Evolutionary conservation across 2,797 vertebrate species (phyloP).

Genomic region (Aphelocoma californica): DNA sequence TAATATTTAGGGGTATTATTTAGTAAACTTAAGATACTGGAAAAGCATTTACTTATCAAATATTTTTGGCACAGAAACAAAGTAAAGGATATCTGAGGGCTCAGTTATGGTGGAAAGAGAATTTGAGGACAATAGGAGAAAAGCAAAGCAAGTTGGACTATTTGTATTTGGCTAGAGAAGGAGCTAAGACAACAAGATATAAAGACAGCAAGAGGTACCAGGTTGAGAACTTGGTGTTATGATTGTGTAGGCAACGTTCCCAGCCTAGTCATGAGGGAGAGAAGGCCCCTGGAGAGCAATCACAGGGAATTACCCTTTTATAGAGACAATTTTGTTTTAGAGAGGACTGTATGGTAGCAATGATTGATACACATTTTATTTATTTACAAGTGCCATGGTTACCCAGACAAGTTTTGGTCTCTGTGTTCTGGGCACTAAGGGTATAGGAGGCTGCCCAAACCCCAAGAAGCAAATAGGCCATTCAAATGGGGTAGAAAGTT

Average conservation of each 20-base stretch:
- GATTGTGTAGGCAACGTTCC: background rate
- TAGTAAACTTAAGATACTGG: background rate
- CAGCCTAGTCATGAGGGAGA: background rate
- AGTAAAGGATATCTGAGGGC: background rate
- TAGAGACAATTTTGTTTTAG: background rate
- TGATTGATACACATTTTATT: conserved; percentile 14
- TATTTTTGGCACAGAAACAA: background rate
- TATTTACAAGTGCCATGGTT: conserved; percentile 32
- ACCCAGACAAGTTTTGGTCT: background rate
- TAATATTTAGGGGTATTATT: background rate
- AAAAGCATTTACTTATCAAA: background rate
- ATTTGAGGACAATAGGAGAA: background rate
- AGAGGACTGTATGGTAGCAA: background rate
- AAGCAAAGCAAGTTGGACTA: background rate
- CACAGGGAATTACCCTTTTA: background rate
- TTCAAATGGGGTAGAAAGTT: background rate
- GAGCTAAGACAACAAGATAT: background rate
- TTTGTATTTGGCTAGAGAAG: background rate
- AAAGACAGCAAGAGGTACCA: background rate
- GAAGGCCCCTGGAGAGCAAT: background rate
- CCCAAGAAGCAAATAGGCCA: background rate
- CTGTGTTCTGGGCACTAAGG: background rate
- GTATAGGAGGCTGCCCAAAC: background rate
- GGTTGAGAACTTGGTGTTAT: background rate
- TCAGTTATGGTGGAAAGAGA: background rate